A percentile compares a stretch with the other conserved stretches of the same genome.
phyloP scores from a whole-genome alignment of 2,888 invertebrate genomes.

The Athetis lepigone region DNA sequence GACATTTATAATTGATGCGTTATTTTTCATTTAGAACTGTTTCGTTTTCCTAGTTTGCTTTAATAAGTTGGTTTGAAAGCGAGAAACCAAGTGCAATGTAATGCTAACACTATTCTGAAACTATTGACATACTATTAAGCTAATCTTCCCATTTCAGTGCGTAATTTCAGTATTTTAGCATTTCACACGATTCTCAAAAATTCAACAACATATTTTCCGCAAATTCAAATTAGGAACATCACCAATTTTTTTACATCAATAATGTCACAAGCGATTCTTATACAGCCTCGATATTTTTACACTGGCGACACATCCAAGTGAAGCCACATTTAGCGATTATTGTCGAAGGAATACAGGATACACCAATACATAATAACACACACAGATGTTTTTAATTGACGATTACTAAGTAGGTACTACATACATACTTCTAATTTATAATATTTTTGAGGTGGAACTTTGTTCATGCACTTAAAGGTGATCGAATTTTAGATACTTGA shows the following conservation, averaged over 20 bases:
- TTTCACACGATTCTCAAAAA: background rate
- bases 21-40: constrained; percentile 52
- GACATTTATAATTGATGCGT: constrained; percentile 84
- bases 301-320: constrained; percentile 40
- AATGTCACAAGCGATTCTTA: constrained; percentile 27
- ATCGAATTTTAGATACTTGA: background rate
- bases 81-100: background rate
- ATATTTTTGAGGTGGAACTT: constrained; percentile 16
- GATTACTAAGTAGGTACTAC: constrained; percentile 43
- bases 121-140: background rate
- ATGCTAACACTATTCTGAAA: background rate
- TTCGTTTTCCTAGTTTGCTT: constrained; percentile 3
- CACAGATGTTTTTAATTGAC: constrained; percentile 58
- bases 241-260: constrained; percentile 11
- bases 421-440: constrained; percentile 7
- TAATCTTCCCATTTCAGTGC: background rate
- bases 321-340: constrained; percentile 58
- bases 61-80: constrained; percentile 6
- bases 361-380: constrained; percentile 43
- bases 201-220: constrained; percentile 2
- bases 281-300: constrained; percentile 35
- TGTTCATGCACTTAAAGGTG: constrained; percentile 18
- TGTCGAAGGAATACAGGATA: constrained; percentile 54
- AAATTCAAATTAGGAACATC: constrained; percentile 43
- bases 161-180: background rate